Percentiles rank a stretch among this genome's conserved stretches.
Conservation (phyloP, 2,113 vertebrate species). For the Anas platyrhynchos region DNA sequence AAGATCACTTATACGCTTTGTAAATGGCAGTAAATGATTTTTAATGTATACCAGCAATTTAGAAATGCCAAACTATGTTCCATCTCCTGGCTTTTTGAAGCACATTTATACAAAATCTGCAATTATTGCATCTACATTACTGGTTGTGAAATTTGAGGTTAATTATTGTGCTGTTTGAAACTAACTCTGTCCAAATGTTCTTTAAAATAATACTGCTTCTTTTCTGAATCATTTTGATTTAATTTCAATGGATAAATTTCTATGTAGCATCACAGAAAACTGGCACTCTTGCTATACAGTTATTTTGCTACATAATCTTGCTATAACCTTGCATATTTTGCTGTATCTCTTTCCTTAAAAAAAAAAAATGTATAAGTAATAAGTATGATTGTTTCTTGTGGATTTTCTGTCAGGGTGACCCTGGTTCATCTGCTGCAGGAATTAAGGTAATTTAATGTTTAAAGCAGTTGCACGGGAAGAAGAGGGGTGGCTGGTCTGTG, state of each 20-base stretch:
- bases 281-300: neutral
- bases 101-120: neutral
- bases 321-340: neutral
- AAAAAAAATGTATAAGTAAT: neutral
- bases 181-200: neutral
- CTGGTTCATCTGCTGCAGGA: conserved; percentile 97
- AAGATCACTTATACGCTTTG: neutral
- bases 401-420: conserved; percentile 86
- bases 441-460: conserved; percentile 88
- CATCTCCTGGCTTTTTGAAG: neutral
- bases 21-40: conserved; percentile 8
- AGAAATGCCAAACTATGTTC: neutral
- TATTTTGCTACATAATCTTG: neutral
- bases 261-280: neutral
- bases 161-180: neutral
- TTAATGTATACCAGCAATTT: neutral
- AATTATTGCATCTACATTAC: neutral
- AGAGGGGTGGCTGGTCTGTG: neutral
- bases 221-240: neutral
- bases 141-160: neutral
- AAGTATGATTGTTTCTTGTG: conserved; percentile 58
- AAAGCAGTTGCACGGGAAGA: neutral
- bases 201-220: neutral
- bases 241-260: neutral
- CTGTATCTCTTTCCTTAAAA: neutral